Conservation (phyloP, 2,113 vertebrate species). For the Leptosomus discolor region DNA sequence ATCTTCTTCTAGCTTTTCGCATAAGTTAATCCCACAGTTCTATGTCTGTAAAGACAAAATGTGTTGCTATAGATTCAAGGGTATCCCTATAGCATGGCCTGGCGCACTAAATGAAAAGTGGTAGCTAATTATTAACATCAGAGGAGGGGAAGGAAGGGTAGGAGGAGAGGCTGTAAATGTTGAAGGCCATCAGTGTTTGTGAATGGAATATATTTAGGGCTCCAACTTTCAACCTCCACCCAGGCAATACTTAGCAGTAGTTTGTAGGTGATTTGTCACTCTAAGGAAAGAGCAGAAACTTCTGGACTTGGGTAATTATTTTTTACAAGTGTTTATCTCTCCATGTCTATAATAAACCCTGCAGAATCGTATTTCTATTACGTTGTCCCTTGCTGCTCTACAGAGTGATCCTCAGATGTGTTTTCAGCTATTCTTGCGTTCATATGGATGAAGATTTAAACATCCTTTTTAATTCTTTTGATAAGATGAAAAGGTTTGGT, state of each 20-base stretch:
- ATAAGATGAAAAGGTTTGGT: background rate
- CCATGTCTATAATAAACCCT: background rate
- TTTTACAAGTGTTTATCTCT: background rate
- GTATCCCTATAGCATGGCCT: background rate
- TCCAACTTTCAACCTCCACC: background rate
- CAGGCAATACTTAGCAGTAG: background rate
- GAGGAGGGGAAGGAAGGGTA: background rate
- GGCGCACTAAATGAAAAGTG: background rate
- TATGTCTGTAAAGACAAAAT: background rate
- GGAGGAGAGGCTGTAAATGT: background rate
- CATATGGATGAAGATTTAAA: background rate
- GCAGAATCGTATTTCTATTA: background rate
- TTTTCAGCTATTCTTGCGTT: background rate
- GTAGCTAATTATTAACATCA: background rate
- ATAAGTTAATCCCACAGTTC: background rate
- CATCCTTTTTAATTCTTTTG: background rate
- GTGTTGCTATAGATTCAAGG: background rate
- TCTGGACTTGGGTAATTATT: background rate
- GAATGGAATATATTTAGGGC: background rate
- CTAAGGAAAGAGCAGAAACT: background rate
- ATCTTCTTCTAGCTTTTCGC: background rate
- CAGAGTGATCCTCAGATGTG: background rate
- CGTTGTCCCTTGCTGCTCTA: background rate
- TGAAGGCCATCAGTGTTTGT: background rate
- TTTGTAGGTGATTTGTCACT: background rate